Evolutionary conservation across 2,888 invertebrate species (phyloP).

Genomic region (Athalia cordata): DNA sequence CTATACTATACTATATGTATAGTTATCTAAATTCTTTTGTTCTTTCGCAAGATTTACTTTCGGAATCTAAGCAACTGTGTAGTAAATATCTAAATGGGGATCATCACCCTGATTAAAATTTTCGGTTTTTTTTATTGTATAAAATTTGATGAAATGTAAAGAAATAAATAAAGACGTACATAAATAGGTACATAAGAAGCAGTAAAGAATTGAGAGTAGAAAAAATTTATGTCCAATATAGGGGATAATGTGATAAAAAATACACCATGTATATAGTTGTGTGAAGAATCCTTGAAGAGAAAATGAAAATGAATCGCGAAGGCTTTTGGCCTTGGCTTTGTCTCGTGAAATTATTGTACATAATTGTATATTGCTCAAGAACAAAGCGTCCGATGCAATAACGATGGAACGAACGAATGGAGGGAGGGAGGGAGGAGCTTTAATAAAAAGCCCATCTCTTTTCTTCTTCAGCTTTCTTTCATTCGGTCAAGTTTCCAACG

Average conservation of each 20-base stretch:
- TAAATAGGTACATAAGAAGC: too few species aligned
- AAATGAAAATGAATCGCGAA: neutral
- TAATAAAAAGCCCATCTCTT: conserved; percentile 49
- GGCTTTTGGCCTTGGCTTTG: neutral
- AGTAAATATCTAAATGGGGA: too few species aligned
- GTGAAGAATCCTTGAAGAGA: neutral
- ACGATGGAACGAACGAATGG: conserved; percentile 50
- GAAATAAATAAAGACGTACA: too few species aligned
- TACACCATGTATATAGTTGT: neutral
- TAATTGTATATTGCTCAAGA: conserved; percentile 67
- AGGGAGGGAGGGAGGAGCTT: conserved; percentile 50
- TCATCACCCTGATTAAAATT: too few species aligned
- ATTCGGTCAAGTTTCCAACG: conserved; percentile 16
- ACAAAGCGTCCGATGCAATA: conserved; percentile 65
- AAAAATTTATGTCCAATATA: neutral
- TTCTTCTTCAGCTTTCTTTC: conserved; percentile 3
- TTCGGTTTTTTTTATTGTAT: too few species aligned
- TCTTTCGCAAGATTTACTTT: too few species aligned
- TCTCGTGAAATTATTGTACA: conserved; percentile 63
- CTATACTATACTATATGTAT: neutral
- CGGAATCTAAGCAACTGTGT: too few species aligned
- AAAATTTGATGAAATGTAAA: too few species aligned
- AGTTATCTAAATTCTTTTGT: too few species aligned
- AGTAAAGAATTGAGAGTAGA: neutral
- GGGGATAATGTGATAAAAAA: neutral